phyloP scores from a whole-genome alignment of 2,888 invertebrate genomes.

The Gerris lacustris region DNA sequence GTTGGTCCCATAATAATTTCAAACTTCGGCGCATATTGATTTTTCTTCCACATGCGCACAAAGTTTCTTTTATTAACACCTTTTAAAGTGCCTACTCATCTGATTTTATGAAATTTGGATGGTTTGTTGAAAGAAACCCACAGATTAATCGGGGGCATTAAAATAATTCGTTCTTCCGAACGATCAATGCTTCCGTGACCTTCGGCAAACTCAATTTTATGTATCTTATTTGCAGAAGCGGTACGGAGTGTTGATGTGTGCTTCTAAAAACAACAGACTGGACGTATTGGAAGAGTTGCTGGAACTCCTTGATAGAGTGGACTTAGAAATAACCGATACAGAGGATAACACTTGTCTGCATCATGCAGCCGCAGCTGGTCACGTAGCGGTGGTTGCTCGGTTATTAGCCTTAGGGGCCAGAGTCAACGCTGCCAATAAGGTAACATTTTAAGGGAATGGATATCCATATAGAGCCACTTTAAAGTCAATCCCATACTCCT shows the following conservation, averaged over 20 bases:
- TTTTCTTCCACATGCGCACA: too few relatives aligned
- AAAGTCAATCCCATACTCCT: neutral
- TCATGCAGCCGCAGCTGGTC: constrained; percentile 61
- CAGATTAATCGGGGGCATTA: too few relatives aligned
- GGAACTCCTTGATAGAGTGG: constrained; percentile 48
- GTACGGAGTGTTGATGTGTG: constrained; percentile 62
- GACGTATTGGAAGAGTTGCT: constrained; percentile 53
- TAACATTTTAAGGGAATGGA: constrained; percentile 34
- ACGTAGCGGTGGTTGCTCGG: constrained; percentile 50
- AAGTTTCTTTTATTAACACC: too few relatives aligned
- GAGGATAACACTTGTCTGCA: constrained; percentile 64
- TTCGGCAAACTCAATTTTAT: too few relatives aligned
- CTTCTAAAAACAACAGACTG: constrained; percentile 54
- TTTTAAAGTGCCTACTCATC: too few relatives aligned
- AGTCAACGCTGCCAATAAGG: constrained; percentile 57
- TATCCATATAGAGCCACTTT: neutral
- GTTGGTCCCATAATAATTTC: too few relatives aligned
- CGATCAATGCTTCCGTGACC: too few relatives aligned
- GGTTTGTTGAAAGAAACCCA: too few relatives aligned
- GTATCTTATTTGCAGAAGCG: constrained; percentile 45
- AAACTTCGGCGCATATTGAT: too few relatives aligned
- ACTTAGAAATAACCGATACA: constrained; percentile 49
- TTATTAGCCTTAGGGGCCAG: constrained; percentile 56
- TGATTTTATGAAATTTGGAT: too few relatives aligned
- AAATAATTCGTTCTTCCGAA: too few relatives aligned